A percentile compares a stretch with the other conserved stretches of the same genome.
Conservation (phyloP, 1,140 invertebrate species). For the Olivierus martensii region DNA sequence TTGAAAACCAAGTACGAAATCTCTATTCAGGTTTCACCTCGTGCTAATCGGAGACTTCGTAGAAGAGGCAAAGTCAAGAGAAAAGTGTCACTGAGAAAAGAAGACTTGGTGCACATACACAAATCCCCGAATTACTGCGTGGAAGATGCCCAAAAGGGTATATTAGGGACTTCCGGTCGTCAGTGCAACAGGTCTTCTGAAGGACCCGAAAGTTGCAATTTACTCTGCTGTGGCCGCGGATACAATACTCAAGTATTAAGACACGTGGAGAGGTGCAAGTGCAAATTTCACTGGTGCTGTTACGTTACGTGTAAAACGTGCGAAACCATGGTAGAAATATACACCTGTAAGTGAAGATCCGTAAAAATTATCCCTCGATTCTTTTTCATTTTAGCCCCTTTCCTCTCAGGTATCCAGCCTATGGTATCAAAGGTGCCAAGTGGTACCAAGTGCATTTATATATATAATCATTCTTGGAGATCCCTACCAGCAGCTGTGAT, state of each 20-base stretch:
- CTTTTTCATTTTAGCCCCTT: too few species aligned
- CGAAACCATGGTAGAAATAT: conserved; percentile 38
- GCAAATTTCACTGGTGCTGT: conserved; percentile 50
- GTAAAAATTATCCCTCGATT: background rate
- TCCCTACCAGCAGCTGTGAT: too few species aligned
- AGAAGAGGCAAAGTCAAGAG: conserved; percentile 23
- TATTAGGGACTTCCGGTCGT: conserved; percentile 44
- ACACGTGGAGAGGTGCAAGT: conserved; percentile 36
- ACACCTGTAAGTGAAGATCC: conserved; percentile 40
- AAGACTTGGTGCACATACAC: conserved; percentile 44
- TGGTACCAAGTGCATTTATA: too few species aligned
- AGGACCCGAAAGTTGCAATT: conserved; percentile 47
- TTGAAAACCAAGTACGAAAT: conserved; percentile 40
- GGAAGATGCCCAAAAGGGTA: conserved; percentile 39
- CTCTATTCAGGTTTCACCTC: conserved; percentile 30
- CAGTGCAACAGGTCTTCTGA: conserved; percentile 45
- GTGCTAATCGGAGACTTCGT: conserved; percentile 25
- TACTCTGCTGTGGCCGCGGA: conserved; percentile 49
- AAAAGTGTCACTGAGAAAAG: conserved; percentile 15
- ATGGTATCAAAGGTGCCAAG: too few species aligned
- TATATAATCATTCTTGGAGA: too few species aligned
- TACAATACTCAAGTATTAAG: conserved; percentile 39
- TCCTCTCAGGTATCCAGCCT: too few species aligned
- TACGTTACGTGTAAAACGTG: conserved; percentile 46
- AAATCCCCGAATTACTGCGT: conserved; percentile 50